Evolutionary conservation across 1,140 invertebrate species (phyloP).

Genomic region (Lethrus apterus): DNA sequence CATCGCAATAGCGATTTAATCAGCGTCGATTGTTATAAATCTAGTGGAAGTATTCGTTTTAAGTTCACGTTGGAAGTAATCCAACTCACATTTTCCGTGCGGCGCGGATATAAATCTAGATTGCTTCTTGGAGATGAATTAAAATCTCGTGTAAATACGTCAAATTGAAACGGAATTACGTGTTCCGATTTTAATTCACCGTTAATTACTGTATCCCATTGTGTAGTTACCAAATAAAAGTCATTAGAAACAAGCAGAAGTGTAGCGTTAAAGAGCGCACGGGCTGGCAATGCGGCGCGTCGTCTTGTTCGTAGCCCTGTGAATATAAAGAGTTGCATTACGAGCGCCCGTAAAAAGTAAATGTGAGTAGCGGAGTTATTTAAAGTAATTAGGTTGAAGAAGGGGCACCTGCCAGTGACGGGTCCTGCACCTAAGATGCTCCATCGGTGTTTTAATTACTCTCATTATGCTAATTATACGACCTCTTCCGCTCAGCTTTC

Average conservation of each 20-base stretch:
- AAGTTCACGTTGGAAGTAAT: too few relatives aligned
- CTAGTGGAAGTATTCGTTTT: too few relatives aligned
- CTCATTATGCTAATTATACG: conserved; percentile 35
- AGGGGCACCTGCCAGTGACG: conserved; percentile 31
- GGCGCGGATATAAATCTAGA: too few relatives aligned
- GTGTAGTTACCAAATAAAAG: conserved; percentile 13
- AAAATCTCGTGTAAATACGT: conserved; percentile 13
- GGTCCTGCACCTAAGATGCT: conserved; percentile 31
- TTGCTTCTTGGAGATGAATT: too few relatives aligned
- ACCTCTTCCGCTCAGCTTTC: conserved; percentile 27
- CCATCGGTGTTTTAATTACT: conserved; percentile 33
- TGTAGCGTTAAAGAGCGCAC: conserved; percentile 8
- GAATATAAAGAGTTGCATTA: conserved; percentile 19
- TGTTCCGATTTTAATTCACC: conserved; percentile 18
- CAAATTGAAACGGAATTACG: conserved; percentile 16
- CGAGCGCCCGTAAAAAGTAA: conserved; percentile 14
- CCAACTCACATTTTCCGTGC: too few relatives aligned
- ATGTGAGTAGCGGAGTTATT: conserved; percentile 14
- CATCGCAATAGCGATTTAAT: too few relatives aligned
- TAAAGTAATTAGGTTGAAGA: conserved; percentile 27
- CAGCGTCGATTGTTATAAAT: too few relatives aligned
- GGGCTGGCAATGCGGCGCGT: background rate
- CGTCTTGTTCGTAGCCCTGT: conserved; percentile 6
- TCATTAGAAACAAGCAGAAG: conserved; percentile 9
- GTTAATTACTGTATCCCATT: conserved; percentile 14